Conservation (phyloP, 2,888 invertebrate species). For the Podabrus alpinus region DNA sequence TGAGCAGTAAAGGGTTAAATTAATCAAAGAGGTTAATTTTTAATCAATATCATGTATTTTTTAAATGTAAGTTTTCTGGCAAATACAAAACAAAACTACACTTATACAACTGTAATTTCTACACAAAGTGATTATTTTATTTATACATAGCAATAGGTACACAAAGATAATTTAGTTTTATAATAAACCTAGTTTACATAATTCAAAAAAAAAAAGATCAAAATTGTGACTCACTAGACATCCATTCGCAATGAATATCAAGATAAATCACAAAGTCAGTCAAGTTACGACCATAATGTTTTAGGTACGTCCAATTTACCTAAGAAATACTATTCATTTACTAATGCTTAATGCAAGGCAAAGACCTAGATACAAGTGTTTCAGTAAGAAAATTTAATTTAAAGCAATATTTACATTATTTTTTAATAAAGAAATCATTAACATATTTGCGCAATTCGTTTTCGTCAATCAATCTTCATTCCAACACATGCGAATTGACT, state of each 20-base stretch:
- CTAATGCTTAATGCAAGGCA: constrained; percentile 45
- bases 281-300: constrained; percentile 44
- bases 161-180: constrained; percentile 53
- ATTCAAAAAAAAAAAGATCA: constrained; percentile 23
- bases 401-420: constrained; percentile 48
- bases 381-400: constrained; percentile 47
- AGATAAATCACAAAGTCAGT: constrained; percentile 46
- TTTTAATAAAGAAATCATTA: constrained; percentile 5
- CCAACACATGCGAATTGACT: constrained; percentile 44
- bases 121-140: constrained; percentile 57
- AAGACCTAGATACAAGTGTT: constrained; percentile 48
- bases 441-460: constrained; percentile 7
- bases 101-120: constrained; percentile 54
- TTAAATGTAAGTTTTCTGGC: constrained; percentile 51
- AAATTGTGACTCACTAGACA: constrained; percentile 1
- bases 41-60: constrained; percentile 52
- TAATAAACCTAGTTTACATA: constrained; percentile 37
- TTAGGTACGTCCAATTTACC: constrained; percentile 46
- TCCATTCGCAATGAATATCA: constrained; percentile 20
- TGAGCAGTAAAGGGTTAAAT: constrained; percentile 4
- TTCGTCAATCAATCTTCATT: constrained; percentile 3
- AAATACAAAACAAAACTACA: constrained; percentile 58
- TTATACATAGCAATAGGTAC: constrained; percentile 58
- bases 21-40: constrained; percentile 27
- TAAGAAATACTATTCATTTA: constrained; percentile 37